Base-by-base conservation (phyloP, 2,888 invertebrate species). In the Drosophila tanythrix region DNA sequence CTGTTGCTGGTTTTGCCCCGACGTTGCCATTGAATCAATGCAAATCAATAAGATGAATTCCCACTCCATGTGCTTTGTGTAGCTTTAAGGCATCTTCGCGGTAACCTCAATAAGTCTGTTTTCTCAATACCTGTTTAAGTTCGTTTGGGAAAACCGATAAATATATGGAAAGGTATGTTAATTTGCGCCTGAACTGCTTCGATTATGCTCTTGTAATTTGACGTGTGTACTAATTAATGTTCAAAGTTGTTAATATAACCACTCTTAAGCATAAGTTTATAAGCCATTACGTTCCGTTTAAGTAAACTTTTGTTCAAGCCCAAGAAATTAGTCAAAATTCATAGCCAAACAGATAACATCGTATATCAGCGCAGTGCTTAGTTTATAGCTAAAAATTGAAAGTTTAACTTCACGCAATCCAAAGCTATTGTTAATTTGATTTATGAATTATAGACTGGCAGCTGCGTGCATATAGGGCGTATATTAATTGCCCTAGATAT, bases 61-160 rank as follows among this genome's bases (percentile, higher is more conserved):
- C 31, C 33, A 52, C 46, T 62, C 80, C 64, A 66, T 75, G 83
- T 85, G 88, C 86, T 85, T 88, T 85, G 77, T 74, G 46, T 77
- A 88, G 90, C 85, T 88, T 81, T 87, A 85, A 89, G 86, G 50
- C 56, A 62, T 60, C 59, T 64, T 62, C 76, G 33, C 50, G 40
- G 38, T 56, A 58, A 57, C 73, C 81, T 66, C 62, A 36, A 59
- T 59, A 31, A n/a, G 46, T 29, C 43, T 15, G 43, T 43, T 57
- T 43, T 43, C 43, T 43, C 43, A 31, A 31, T 18, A 29, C 7
- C 48, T 27, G 40, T 10, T 40, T n/a, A 8, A 36, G 15, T 15
- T 35, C 5, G 35, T 36, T 36, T 18, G 38, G 18, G 25, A 21
- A 46, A 46, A 5, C 25, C 4, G 15, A 46, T 46, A 31, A 51